Conservation (phyloP, 2,113 vertebrate species). For the Patagioenas fasciata region DNA sequence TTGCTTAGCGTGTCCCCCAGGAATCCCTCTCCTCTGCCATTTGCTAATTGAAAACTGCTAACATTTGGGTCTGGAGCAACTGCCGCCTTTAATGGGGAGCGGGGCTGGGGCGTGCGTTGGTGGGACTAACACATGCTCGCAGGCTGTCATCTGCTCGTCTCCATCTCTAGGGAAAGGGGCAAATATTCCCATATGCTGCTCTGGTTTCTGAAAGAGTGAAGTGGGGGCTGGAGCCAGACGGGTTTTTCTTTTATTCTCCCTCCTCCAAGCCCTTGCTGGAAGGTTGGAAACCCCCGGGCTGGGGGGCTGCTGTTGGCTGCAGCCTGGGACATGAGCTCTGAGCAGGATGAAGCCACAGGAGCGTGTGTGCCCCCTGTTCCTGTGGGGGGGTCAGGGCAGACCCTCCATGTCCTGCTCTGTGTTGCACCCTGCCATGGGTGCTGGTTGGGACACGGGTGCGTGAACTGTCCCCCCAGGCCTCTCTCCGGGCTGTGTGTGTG, state of each 20-base stretch:
- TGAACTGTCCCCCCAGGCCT: background rate
- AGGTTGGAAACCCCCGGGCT: background rate
- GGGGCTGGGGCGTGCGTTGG: conserved; percentile 27
- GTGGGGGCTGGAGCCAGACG: conserved; percentile 40
- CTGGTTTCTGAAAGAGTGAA: conserved; percentile 5
- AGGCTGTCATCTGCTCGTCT: conserved; percentile 45
- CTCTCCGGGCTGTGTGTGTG: background rate
- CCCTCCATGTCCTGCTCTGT: accelerated
- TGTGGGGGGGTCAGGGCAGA: background rate
- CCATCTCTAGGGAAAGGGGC: conserved; percentile 58
- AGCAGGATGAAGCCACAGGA: background rate
- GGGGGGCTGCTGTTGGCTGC: background rate
- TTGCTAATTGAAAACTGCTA: conserved; percentile 67
- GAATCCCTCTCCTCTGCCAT: conserved; percentile 58
- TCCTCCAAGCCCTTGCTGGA: background rate
- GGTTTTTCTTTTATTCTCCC: conserved; percentile 38
- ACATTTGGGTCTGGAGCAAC: conserved; percentile 61
- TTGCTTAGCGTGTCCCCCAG: conserved; percentile 48
- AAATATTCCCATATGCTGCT: conserved; percentile 58
- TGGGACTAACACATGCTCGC: conserved; percentile 47
- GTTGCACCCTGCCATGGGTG: background rate
- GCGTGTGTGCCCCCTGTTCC: background rate
- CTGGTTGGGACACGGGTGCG: background rate
- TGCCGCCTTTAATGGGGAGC: conserved; percentile 28
- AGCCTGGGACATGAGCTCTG: background rate